Base-by-base conservation (phyloP, 2,888 invertebrate species). In the Drosophila barbarae region DNA sequence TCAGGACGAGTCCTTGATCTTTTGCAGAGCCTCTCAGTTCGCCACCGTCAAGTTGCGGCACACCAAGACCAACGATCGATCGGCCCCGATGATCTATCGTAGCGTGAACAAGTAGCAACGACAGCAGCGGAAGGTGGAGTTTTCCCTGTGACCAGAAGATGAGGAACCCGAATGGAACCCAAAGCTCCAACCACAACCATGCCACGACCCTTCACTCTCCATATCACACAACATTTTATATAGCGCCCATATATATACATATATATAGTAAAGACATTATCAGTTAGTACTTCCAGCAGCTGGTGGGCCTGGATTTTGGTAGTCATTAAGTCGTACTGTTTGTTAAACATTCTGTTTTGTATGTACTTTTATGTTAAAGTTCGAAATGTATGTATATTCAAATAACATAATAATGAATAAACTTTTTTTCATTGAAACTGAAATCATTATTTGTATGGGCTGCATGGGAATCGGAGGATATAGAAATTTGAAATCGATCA, bases 31-130 rank as follows among this genome's bases (percentile, higher is more conserved):
- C 86, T 95, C 95, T 90, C 94, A 95, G 90, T 96, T 96, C 89
- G 95, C 96, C 68, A 96, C 96, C 70, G 95, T 96, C 89, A 96
- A 96, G 91, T 92, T 96, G 89, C 92, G 95, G 89, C 95, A 95
- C 91, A 94, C 95, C 86, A 93, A 95, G 91, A 95, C 95, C 87
- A 95, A 95, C 90, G 95, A 96, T 90, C 93, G 95, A 84, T 94
- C 95, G 76, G 94, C 95, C 81, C 95, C 95, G 76, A 92, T 95
- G 90, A 91, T 93, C 64, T 84, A 87, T 75, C 79, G 87, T 65
- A 87, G 86, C 67, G 83, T 87, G 66, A 87, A 87, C 75, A 87
- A 87, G 77, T 87, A 83, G 78, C 75, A 72, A 76, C 76, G 76
- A 85, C 71, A 74, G 81, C 85, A 74, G 81, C 83, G 84, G 26